A percentile compares a stretch with the other conserved stretches of the same genome.
Conservation (phyloP, 1,140 invertebrate genomes). For the Phymorhynchus buccinoides region DNA sequence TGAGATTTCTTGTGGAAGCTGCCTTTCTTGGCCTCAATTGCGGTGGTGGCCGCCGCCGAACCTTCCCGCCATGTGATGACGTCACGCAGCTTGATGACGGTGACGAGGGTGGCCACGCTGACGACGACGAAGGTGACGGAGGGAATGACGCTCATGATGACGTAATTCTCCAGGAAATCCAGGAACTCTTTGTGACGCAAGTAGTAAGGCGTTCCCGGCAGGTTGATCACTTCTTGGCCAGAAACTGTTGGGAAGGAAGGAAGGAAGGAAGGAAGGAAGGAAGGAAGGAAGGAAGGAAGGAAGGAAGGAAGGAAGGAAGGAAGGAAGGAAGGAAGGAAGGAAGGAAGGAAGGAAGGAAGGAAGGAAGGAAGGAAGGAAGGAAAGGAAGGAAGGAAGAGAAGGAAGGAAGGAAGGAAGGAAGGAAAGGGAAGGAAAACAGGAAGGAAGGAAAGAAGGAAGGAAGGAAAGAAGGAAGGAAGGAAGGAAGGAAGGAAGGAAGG, state of each 20-base stretch:
- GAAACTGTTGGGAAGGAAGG: background rate
- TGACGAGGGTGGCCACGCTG: constrained; percentile 20
- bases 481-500: background rate
- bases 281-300: too few relatives aligned
- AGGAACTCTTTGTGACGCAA: background rate
- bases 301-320: background rate
- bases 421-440: background rate
- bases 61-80: background rate
- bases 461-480: background rate
- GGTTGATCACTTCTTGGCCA: background rate
- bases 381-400: background rate
- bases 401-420: background rate
- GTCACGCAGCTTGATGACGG: background rate
- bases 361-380: background rate
- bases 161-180: background rate
- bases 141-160: constrained; percentile 29
- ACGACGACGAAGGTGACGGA: constrained; percentile 24
- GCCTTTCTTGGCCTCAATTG: too few relatives aligned
- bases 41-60: too few relatives aligned
- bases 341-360: background rate
- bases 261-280: background rate
- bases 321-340: background rate
- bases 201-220: background rate
- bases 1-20: too few relatives aligned
- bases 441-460: background rate